Evolutionary conservation across 2,888 invertebrate genomes (phyloP), one percentile per base, ranked within the genome.

Genomic region (Autographa pulchrina): DNA sequence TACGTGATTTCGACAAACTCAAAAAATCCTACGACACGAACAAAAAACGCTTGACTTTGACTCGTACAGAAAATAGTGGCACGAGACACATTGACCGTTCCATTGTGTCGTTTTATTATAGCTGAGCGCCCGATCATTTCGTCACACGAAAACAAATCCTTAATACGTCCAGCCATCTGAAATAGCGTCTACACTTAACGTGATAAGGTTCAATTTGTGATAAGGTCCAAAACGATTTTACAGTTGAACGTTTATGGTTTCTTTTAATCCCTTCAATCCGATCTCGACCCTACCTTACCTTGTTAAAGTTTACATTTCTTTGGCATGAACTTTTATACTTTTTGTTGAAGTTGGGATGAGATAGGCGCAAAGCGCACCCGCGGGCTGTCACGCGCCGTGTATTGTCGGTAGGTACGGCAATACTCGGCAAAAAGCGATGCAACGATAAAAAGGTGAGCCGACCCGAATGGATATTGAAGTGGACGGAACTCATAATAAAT

Each of bases 81-180:
- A 95, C 94, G 94, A 93, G 94, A 92, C 94, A 94, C 92, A 91
- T 90, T 92, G 92, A 91, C 92, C 91, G 89, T 85, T 89, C 89
- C 89, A 92, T 92, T 93, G 89, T 92, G 88, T 91, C 86, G 86
- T 92, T 93, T 93, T 92, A 91, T 92, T 92, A 87, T 79, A 82
- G 71, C 84, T 79, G 80, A 89, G 87, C 89, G 89, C 88, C 88
- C 91, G 89, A 89, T 88, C 90, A 89, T 91, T 92, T 91, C 89
- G 90, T 84, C 85, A 89, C 88, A 89, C 89, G 86, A 88, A 88
- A 92, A 89, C 88, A 88, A 89, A 91, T 84, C 85, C 77, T 81
- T 83, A 70, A 68, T 72, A 65, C 63, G 52, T 61, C 62, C 41
- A 43, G 70, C 74, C 59, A 68, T 70, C 68, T 58, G 63, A 87